Evolutionary conservation across 2,888 invertebrate genomes (phyloP), one percentile per base, ranked within the genome.

Genomic region (Mellilla xanthometata): DNA sequence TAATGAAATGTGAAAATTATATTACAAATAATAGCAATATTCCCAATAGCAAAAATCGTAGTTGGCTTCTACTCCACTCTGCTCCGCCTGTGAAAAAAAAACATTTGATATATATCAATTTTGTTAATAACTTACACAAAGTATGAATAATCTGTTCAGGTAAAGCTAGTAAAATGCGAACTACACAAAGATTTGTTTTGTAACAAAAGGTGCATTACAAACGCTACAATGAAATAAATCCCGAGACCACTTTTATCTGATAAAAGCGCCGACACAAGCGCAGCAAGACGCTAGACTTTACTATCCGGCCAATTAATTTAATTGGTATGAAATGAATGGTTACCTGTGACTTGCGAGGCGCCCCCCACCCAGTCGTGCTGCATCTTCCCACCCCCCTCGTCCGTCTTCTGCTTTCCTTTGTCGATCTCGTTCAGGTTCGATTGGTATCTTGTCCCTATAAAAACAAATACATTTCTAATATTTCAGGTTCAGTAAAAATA

Each of bases 341-440:
- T 72, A 87, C 88, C 87, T 80, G 81, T 84, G 60, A 86, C 86
- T 56, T 86, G 86, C 52, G 87, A 84, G 52, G 86, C 84, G 48
- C 85, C 85, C 46, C 85, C 86, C 51, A 90, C 89, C 91, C 91
- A 91, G 75, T 90, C 91, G 65, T 89, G 83, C 60, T 88, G 86
- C 55, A 81, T 79, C 67, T 91, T 91, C 63, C 90, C 85, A 44
- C 90, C 84, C 33, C 91, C 91, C 65, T 93, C 93, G 66, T 90
- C 90, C 46, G 93, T 92, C 83, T 95, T 95, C 78, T 94, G 94
- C 80, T 95, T 94, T 39, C 94, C 94, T 83, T 94, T 95, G 78
- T 93, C 95, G 73, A 95, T 94, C 83, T 95, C 94, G 78, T 95
- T 95, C 72, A 95, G 82, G 72, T 93, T 93, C 57, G 94, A 94